These are phyloP conservation scores for Abramis brama DNA, from an alignment of 2,113 vertebrate genomes.

Conservation along the genomic window DNA sequence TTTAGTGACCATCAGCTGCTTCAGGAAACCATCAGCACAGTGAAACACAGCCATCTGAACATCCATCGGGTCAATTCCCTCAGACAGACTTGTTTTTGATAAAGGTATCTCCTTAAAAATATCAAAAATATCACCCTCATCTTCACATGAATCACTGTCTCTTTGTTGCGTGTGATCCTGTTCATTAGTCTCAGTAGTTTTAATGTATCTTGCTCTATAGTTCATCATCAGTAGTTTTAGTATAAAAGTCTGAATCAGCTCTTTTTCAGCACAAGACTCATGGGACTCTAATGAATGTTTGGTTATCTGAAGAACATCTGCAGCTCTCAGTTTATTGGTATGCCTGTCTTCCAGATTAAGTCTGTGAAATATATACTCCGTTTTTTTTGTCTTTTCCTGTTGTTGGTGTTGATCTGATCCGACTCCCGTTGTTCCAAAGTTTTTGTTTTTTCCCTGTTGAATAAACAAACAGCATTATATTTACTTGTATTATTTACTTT, in stretches of 20 bases:
- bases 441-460: too few species aligned
- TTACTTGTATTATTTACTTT: too few species aligned
- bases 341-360: background rate
- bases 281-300: background rate
- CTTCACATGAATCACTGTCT: background rate
- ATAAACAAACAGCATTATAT: too few species aligned
- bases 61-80: conserved; percentile 60
- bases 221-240: background rate
- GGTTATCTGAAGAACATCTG: background rate
- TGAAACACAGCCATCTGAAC: background rate
- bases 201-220: background rate
- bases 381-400: too few species aligned
- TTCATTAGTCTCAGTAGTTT: too few species aligned
- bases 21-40: too few species aligned
- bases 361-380: background rate
- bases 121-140: background rate
- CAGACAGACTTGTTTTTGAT: background rate
- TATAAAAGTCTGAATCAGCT: background rate
- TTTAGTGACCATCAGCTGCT: too few species aligned
- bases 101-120: background rate
- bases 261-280: background rate
- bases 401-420: too few species aligned
- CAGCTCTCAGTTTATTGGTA: background rate
- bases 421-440: too few species aligned
- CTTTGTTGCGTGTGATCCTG: conserved; percentile 34